Evolutionary conservation across 2,888 invertebrate genomes (phyloP).

Genomic region (Napeogenes inachia): DNA sequence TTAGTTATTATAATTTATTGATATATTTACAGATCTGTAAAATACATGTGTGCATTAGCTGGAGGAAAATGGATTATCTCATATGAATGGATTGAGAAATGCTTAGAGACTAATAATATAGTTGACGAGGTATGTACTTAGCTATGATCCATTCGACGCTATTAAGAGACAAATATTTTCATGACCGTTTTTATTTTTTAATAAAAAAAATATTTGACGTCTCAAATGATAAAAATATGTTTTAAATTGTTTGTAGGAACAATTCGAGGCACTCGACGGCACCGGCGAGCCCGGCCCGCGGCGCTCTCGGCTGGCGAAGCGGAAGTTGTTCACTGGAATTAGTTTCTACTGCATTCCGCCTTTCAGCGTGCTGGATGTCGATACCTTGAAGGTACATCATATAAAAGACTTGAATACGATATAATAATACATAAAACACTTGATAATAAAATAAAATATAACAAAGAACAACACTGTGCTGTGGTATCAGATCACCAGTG

Average conservation of each 20-base stretch:
- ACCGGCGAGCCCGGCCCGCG: conserved; percentile 73
- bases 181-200: no score
- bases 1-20: background rate
- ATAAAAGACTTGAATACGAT: no score
- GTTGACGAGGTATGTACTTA: conserved; percentile 62
- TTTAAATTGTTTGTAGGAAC: conserved; percentile 45
- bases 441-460: no score
- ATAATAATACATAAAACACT: no score
- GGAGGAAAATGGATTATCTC: conserved; percentile 78
- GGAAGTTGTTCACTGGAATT: conserved; percentile 67
- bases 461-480: no score
- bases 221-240: background rate
- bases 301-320: conserved; percentile 57
- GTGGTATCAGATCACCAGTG: no score
- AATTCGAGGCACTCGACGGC: conserved; percentile 73
- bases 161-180: no score
- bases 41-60: conserved; percentile 76
- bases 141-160: no score
- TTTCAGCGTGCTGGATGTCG: conserved; percentile 56
- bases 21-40: conserved; percentile 59
- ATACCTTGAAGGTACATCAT: conserved; percentile 51
- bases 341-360: conserved; percentile 74
- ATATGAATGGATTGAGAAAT: conserved; percentile 74
- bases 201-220: no score
- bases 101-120: conserved; percentile 54